Evolutionary conservation across 1,140 invertebrate genomes (phyloP).

Genomic region (Drosophila sproati): DNA sequence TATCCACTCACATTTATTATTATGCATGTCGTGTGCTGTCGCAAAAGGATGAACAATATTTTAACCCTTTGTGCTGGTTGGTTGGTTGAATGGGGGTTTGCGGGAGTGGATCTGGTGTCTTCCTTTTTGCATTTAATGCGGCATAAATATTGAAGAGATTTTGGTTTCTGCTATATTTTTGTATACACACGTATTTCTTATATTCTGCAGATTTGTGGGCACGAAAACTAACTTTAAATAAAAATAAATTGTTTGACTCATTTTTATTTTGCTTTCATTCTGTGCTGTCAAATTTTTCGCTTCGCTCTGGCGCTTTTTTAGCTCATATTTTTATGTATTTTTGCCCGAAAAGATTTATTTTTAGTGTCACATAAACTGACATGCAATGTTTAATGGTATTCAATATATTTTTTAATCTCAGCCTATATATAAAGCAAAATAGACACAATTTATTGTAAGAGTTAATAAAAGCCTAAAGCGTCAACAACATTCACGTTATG

Average conservation of each 20-base stretch:
- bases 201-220: background rate
- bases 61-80: constrained; percentile 52
- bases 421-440: constrained; percentile 2
- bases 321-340: constrained; percentile 33
- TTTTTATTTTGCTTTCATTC: constrained; percentile 12
- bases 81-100: background rate
- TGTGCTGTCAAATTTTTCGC: constrained; percentile 34
- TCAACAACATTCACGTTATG: too few species aligned
- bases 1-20: constrained; percentile 62
- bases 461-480: background rate
- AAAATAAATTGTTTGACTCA: constrained; percentile 11
- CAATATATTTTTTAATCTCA: constrained; percentile 35
- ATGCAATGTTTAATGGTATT: constrained; percentile 57
- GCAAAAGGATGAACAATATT: constrained; percentile 58
- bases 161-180: constrained; percentile 10
- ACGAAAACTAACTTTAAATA: constrained; percentile 44
- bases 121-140: constrained; percentile 38
- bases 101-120: constrained; percentile 3
- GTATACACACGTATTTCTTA: background rate
- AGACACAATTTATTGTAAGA: constrained; percentile 21
- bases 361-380: constrained; percentile 58
- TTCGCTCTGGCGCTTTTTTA: constrained; percentile 22
- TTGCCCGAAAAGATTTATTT: constrained; percentile 69
- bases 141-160: constrained; percentile 65
- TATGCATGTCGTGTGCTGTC: constrained; percentile 69